A percentile compares a stretch with the other conserved stretches of the same genome.
These are phyloP conservation scores for Conistra vaccinii DNA, from an alignment of 2,888 invertebrate species.

Conservation along the genomic window DNA sequence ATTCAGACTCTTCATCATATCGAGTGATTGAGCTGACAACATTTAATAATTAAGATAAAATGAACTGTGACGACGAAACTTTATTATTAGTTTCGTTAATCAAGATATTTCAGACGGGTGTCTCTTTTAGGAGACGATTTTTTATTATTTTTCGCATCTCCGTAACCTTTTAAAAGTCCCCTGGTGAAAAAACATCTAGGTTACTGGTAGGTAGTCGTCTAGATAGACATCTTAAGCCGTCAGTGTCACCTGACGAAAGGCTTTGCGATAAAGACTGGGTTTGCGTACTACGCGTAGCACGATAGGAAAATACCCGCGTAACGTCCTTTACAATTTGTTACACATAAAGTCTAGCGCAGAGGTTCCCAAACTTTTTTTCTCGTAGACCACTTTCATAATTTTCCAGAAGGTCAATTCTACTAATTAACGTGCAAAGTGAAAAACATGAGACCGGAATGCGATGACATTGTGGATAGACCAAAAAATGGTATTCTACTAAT, in stretches of 20 bases:
- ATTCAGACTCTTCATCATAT: constrained; percentile 20
- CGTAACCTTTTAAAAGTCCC: constrained; percentile 23
- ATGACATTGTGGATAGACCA: no score
- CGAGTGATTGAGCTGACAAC: constrained; percentile 34
- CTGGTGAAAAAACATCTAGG: constrained; percentile 24
- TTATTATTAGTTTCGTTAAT: constrained; percentile 35
- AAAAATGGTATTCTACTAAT: no score
- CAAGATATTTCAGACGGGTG: constrained; percentile 1
- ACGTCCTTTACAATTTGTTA: constrained; percentile 26
- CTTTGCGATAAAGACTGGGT: constrained; percentile 40
- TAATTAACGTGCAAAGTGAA: no score
- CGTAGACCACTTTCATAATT: no score
- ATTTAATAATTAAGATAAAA: constrained; percentile 38
- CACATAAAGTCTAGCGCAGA: background rate
- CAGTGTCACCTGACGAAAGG: constrained; percentile 58
- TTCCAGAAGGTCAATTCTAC: no score
- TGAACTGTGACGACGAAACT: constrained; percentile 24
- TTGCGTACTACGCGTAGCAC: constrained; percentile 22
- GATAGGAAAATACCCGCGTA: constrained; percentile 31
- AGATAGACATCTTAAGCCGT: constrained; percentile 54
- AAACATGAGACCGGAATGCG: no score
- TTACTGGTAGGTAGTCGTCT: constrained; percentile 14
- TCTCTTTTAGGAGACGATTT: background rate
- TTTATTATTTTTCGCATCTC: background rate
- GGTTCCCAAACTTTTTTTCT: no score